These are phyloP conservation scores for Drosophila grimshawi DNA, from an alignment of 1,140 invertebrate species.

Conservation along the genomic window DNA sequence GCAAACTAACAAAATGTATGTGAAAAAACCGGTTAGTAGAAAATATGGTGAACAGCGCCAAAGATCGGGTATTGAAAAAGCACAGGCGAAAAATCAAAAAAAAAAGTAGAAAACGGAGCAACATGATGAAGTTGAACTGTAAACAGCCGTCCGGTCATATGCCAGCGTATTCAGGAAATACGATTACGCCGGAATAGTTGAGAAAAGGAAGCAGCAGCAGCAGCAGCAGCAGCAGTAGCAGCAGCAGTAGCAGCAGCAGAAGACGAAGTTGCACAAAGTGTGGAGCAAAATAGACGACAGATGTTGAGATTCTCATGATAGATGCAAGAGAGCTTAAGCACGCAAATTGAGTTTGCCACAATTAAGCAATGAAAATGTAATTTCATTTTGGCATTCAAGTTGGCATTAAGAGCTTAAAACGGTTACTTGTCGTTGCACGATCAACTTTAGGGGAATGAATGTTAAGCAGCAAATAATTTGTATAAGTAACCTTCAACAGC, in stretches of 20 bases:
- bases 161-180: slow-evolving; percentile 11
- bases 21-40: slow-evolving; percentile 21
- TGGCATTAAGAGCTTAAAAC: neutral
- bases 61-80: slow-evolving; percentile 58
- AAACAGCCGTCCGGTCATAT: slow-evolving; percentile 56
- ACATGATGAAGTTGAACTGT: neutral
- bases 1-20: neutral
- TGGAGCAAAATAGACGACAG: slow-evolving; percentile 30
- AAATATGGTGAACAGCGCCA: slow-evolving; percentile 49
- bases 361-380: neutral
- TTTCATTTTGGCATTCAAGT: neutral
- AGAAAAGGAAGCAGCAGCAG: neutral
- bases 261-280: neutral
- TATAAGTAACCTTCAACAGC: too few species aligned
- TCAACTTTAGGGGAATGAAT: too few species aligned
- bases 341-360: slow-evolving; percentile 11
- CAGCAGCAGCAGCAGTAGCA: too few species aligned
- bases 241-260: too few species aligned
- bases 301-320: slow-evolving; percentile 23
- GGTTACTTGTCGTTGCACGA: too few species aligned
- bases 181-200: slow-evolving; percentile 53
- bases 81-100: slow-evolving; percentile 40
- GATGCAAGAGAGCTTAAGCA: slow-evolving; percentile 1
- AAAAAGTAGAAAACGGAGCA: slow-evolving; percentile 19
- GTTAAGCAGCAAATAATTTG: too few species aligned